These are phyloP conservation scores for Ganaspis sp. DNA, from an alignment of 1,140 invertebrate genomes.

Conservation along the genomic window DNA sequence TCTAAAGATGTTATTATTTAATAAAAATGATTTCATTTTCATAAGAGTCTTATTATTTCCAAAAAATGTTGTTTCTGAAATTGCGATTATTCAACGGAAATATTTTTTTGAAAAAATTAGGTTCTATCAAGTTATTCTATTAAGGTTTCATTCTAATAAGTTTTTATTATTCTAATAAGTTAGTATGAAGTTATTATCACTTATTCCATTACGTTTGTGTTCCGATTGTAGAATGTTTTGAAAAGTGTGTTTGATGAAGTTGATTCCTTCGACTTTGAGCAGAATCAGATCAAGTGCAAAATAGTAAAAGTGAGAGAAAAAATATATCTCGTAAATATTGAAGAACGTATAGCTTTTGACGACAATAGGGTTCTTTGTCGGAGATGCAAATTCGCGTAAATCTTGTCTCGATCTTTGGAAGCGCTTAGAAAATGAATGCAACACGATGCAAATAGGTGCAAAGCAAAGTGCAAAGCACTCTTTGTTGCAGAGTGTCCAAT, in stretches of 20 bases:
- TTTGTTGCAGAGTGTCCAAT: constrained; percentile 58
- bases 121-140: no score
- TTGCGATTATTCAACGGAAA: no score
- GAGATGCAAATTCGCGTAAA: constrained; percentile 26
- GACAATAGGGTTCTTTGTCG: neutral
- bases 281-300: neutral
- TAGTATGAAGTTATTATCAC: no score
- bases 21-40: no score
- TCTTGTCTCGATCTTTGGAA: constrained; percentile 26
- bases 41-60: no score
- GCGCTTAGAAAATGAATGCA: constrained; percentile 48
- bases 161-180: no score
- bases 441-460: constrained; percentile 53
- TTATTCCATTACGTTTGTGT: no score
- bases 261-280: neutral
- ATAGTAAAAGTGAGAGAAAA: neutral
- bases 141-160: no score
- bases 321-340: constrained; percentile 23
- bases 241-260: neutral
- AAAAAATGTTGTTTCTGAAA: no score
- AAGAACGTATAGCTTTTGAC: neutral
- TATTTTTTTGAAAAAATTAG: no score
- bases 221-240: no score
- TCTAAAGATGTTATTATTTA: no score
- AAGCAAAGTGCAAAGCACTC: constrained; percentile 56